Conservation (phyloP, 2,797 vertebrate genomes). For the Syngnathus acus region DNA sequence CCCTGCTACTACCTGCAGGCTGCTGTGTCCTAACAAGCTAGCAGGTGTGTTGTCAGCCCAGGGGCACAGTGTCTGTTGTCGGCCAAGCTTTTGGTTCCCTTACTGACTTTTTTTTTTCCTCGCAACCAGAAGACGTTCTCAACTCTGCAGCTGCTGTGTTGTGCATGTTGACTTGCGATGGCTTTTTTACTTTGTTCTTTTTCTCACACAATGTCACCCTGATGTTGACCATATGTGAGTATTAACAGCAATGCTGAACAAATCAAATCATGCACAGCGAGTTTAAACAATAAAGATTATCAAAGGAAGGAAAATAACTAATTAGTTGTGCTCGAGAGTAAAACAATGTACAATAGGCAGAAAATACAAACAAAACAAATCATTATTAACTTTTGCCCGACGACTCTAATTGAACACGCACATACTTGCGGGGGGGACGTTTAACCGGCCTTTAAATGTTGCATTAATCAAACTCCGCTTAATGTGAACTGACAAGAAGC, state of each 20-base stretch:
- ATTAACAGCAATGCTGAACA: not conserved
- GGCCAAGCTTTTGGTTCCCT: slow-evolving; percentile 4
- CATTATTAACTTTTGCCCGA: slow-evolving; percentile 12
- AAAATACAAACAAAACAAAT: slow-evolving; percentile 7
- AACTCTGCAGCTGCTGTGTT: slow-evolving; percentile 7
- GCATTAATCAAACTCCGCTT: slow-evolving; percentile 59
- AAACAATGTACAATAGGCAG: slow-evolving; percentile 3
- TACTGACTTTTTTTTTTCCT: not conserved
- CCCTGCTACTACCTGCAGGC: slow-evolving; percentile 29
- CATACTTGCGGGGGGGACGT: slow-evolving; percentile 48
- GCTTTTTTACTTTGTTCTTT: slow-evolving; percentile 6
- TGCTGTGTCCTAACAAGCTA: slow-evolving; percentile 31
- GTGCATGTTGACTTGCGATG: not conserved
- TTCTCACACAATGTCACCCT: slow-evolving; percentile 10
- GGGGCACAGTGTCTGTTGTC: slow-evolving; percentile 21
- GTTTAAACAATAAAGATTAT: not conserved
- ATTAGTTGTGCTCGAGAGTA: not conserved
- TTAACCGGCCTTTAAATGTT: slow-evolving; percentile 59
- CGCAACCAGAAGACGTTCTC: slow-evolving; percentile 4
- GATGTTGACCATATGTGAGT: slow-evolving; percentile 5
- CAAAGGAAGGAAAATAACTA: not conserved
- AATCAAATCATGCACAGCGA: not conserved
- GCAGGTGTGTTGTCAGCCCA: slow-evolving; percentile 31
- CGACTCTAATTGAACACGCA: slow-evolving; percentile 53
- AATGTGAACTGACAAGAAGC: slow-evolving; percentile 62